Evolutionary conservation across 2,797 vertebrate species (phyloP), one percentile per base, ranked within the genome.

Genomic region (Myripristis jacobus): DNA sequence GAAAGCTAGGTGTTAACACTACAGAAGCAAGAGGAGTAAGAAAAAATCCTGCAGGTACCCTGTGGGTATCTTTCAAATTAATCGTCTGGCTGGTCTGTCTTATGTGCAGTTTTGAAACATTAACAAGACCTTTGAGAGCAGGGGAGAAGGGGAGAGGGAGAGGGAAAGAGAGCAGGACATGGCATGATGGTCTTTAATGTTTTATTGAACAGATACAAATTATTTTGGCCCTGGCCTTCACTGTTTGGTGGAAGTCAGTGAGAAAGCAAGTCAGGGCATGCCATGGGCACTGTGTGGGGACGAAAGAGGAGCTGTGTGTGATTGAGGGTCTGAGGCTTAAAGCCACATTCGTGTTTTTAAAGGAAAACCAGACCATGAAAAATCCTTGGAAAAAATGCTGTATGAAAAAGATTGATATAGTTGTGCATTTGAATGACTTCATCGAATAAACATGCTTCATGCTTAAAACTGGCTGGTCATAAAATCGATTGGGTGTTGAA

Each of bases 171-270:
- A 87, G 83, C 89, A 90, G 90, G 92, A 93, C 92, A 83, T 86
- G 87, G 86, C 89, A 89, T 92, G 92, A 91, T 91, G 88, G 86
- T 86, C 90, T 94, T 93, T 93, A 93, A 94, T 94, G 92, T 94
- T 94, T 94, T 94, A 94, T 94, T 94, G 93, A 94, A 92, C 92
- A 94, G 92, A 95, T 94, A 94, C 93, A 94, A 94, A 94, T 95
- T 93, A 95, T 94, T 95, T 94, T 94, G 92, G 92, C 93, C 91
- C 89, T 59, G 89, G 87, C 88, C 88, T 90, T 90, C 88, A 41
- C 88, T 91, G 90, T 92, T 91, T 89, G 91, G 88, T 91, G 90
- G 80, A 88, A 90, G 89, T 90, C 87, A 81, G 89, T 61, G 90
- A 91, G 89, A 91, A 79, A 88, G 87, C 87, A 59, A 85, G 87